Conservation (phyloP, 2,113 vertebrate species). For the Alligator sinensis region DNA sequence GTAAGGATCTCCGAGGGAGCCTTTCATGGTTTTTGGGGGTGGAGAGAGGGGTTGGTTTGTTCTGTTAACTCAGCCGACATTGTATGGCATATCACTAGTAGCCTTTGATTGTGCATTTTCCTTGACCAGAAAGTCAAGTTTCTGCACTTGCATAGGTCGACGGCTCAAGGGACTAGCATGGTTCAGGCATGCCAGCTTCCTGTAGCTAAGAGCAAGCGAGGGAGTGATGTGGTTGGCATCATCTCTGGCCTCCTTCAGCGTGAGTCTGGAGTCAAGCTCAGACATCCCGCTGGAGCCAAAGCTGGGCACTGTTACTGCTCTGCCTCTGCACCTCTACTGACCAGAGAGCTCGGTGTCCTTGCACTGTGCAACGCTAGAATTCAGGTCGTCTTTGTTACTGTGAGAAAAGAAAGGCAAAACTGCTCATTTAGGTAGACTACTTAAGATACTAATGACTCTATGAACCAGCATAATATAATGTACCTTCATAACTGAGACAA, state of each 20-base stretch:
- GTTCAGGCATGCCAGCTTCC: too few relatives aligned
- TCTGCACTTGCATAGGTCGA: too few relatives aligned
- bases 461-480: background rate
- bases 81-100: background rate
- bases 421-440: background rate
- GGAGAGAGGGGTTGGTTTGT: background rate
- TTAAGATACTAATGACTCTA: background rate
- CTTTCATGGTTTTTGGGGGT: background rate
- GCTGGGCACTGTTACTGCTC: too few relatives aligned
- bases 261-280: too few relatives aligned
- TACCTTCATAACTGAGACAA: too few relatives aligned
- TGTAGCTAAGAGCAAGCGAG: too few relatives aligned
- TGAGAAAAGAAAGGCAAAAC: background rate
- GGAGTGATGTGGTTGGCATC: too few relatives aligned
- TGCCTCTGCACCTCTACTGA: too few relatives aligned
- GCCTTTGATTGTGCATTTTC: background rate
- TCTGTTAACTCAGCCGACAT: background rate
- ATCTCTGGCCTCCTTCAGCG: too few relatives aligned
- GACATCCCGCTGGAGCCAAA: too few relatives aligned
- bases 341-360: background rate
- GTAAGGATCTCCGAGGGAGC: conserved; percentile 13
- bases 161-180: too few relatives aligned
- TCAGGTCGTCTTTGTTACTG: background rate
- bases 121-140: background rate
- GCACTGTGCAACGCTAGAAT: background rate